These are phyloP conservation scores for Clarias macrocephalus DNA, from an alignment of 2,113 vertebrate genomes.

Conservation along the genomic window DNA sequence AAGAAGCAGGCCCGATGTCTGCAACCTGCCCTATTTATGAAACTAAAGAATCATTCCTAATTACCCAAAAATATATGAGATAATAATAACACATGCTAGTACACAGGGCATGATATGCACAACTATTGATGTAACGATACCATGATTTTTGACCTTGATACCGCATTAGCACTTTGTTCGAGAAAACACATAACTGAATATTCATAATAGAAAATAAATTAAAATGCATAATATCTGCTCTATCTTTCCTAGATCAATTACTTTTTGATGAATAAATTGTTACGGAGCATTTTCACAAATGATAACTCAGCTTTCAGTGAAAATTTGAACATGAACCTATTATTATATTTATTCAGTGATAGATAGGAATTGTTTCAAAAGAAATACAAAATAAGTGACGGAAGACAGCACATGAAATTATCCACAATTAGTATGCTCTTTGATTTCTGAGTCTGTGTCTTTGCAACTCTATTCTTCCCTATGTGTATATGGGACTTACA, in stretches of 20 bases:
- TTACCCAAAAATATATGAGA: conserved; percentile 21
- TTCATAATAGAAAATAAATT: neutral
- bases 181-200: neutral
- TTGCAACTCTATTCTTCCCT: neutral
- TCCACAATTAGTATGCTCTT: neutral
- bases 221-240: neutral
- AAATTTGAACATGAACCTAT: neutral
- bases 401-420: neutral
- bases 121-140: neutral
- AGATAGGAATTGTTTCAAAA: neutral
- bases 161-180: neutral
- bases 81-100: neutral
- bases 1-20: conserved; percentile 61
- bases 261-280: neutral
- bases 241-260: neutral
- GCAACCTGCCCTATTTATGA: conserved; percentile 39
- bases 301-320: neutral
- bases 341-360: neutral
- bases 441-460: neutral
- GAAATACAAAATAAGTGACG: neutral
- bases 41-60: conserved; percentile 49
- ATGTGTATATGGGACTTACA: neutral
- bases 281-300: neutral
- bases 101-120: neutral
- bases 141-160: neutral